Evolutionary conservation across 64 coral and sea anemone genomes (phyloP), one percentile per base, ranked within the genome.

Genomic region (Actinia tenebrosa): DNA sequence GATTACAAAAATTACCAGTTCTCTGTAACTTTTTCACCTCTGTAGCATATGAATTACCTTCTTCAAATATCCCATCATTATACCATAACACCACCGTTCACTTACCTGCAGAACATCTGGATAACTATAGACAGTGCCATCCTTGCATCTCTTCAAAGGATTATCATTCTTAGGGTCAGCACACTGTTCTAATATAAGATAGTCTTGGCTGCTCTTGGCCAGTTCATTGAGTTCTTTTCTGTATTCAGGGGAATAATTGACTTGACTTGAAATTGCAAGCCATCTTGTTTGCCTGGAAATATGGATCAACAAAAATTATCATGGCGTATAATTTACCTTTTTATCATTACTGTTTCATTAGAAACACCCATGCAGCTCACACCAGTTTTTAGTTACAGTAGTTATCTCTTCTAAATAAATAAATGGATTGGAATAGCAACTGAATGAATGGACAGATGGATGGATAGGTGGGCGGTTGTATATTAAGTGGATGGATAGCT

Each of bases 71-170:
- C 47, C 47, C 2, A 3, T 5, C 7, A 50, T 8, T 50, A 50
- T 50, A 8, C 7, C 7, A 50, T 50, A 50, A 5, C 47, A 71
- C 60, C 22, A 4, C 3, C 0, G 22, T 22, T 1, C 22, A 7
- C 63, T 3, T n/a, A 94, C 93, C 89, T 94, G 89, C 16, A 94
- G 77, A 43, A 91, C 84, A 4, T 94, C 84, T 37, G 93, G 93
- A 71, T 94, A 94, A 19, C 84, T 17, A 58, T 94, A 90, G 9
- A 83, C 19, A 50, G 14, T 53, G 11, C 44, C 37, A 9, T 88
- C 93, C 30, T 88, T 84, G 82, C 93, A 94, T 79, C 93, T 86
- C 43, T 89, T 87, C n/a, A 86, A 44, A 25, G 88, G 58, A 20
- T 85, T 81, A 63, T 84, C 80, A 60, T 90, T 66, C 6, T 79